These are phyloP conservation scores for Acanthoscelides obtectus DNA, from an alignment of 2,888 invertebrate genomes.

Conservation along the genomic window DNA sequence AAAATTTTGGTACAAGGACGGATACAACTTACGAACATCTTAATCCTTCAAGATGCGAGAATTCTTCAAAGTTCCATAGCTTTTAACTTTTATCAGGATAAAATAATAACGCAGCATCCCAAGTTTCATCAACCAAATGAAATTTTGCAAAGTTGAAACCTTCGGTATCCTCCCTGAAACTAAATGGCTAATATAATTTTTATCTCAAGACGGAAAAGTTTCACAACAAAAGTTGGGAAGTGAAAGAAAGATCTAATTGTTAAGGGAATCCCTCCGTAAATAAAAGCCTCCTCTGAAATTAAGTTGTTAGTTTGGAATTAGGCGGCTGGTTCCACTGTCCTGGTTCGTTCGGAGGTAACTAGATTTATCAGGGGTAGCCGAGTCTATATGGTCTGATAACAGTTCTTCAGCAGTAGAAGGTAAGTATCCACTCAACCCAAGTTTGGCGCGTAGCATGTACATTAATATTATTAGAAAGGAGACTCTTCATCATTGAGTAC, in stretches of 20 bases:
- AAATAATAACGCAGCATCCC: not conserved
- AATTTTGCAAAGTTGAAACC: constrained; percentile 9
- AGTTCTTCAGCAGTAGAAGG: no score
- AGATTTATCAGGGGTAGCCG: not conserved
- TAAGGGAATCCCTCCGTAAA: constrained; percentile 13
- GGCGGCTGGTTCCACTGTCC: not conserved
- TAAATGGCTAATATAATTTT: constrained; percentile 23
- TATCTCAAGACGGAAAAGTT: constrained; percentile 21
- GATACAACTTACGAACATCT: not conserved
- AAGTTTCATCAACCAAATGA: constrained; percentile 5
- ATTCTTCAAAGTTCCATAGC: not conserved
- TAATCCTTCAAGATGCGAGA: not conserved
- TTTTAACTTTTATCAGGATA: not conserved
- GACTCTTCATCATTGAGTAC: no score
- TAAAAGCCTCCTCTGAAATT: constrained; percentile 13
- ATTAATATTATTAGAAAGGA: no score
- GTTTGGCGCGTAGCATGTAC: no score
- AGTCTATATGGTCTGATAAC: not conserved
- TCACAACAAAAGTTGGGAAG: constrained; percentile 12
- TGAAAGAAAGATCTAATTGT: constrained; percentile 19
- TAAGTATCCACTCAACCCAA: no score
- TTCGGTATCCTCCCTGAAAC: constrained; percentile 14
- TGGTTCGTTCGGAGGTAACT: not conserved
- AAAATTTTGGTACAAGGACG: no score
- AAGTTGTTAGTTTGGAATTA: constrained; percentile 23